phyloP scores from a whole-genome alignment of 92 coral and sea anemone species.

The Epizoanthus rinbou region DNA sequence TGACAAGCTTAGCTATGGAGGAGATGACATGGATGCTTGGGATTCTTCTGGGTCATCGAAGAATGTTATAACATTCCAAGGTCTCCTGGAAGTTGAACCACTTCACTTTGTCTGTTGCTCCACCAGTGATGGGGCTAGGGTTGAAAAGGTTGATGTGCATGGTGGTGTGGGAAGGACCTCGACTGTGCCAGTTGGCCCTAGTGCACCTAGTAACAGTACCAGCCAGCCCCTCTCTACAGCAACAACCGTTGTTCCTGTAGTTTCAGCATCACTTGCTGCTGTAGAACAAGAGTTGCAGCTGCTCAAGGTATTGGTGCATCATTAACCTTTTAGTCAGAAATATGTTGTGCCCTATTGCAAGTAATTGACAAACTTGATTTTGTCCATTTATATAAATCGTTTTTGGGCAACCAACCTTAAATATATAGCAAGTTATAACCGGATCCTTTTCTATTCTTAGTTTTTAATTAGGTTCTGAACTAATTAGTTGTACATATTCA shows the following conservation, averaged over 20 bases:
- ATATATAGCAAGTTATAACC: too few relatives aligned
- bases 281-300: conserved; percentile 76
- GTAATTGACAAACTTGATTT: too few relatives aligned
- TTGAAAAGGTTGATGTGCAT: conserved; percentile 57
- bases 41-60: conserved; percentile 37
- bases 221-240: conserved; percentile 43
- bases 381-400: too few relatives aligned
- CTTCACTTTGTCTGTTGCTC: conserved; percentile 92
- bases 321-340: neutral
- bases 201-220: conserved; percentile 18
- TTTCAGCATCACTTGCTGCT: conserved; percentile 71
- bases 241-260: conserved; percentile 66
- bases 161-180: conserved; percentile 25
- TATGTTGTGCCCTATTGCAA: too few relatives aligned
- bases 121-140: conserved; percentile 94
- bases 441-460: too few relatives aligned
- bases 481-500: too few relatives aligned
- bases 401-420: too few relatives aligned
- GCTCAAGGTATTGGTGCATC: conserved; percentile 64
- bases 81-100: conserved; percentile 94
- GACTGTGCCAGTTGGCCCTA: conserved; percentile 2
- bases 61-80: conserved; percentile 66
- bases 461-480: too few relatives aligned
- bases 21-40: conserved; percentile 50
- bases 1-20: conserved; percentile 31